A percentile compares a stretch with the other conserved stretches of the same genome.
These are phyloP conservation scores for Drosophila austrosaltans DNA, from an alignment of 2,888 invertebrate genomes.

Conservation along the genomic window DNA sequence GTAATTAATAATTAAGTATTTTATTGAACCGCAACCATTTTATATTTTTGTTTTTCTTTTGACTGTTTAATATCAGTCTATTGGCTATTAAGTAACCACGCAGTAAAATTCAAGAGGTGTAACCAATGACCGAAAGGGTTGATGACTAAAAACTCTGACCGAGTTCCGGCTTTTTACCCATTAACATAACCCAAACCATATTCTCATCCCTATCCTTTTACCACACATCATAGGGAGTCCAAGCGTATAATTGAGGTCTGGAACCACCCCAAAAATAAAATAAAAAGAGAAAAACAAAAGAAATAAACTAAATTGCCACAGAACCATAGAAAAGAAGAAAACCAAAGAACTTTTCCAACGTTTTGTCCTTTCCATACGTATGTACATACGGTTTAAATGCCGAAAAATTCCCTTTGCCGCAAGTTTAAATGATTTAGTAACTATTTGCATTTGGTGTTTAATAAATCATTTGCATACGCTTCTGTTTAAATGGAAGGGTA, in stretches of 20 bases:
- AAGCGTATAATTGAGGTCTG: conserved; percentile 69
- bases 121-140: conserved; percentile 68
- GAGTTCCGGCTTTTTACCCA: conserved; percentile 49
- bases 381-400: conserved; percentile 31
- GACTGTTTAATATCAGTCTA: conserved; percentile 7
- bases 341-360: conserved; percentile 27
- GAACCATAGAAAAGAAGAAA: conserved; percentile 15
- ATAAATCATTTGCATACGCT: conserved; percentile 65
- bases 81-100: conserved; percentile 20
- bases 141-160: conserved; percentile 66
- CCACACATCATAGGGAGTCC: conserved; percentile 40
- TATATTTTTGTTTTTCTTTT: conserved; percentile 5
- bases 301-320: conserved; percentile 46
- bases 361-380: conserved; percentile 50
- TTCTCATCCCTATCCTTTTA: no score
- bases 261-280: conserved; percentile 24
- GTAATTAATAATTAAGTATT: conserved; percentile 50
- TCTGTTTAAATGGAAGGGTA: conserved; percentile 42
- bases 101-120: conserved; percentile 61
- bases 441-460: conserved; percentile 74
- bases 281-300: conserved; percentile 36
- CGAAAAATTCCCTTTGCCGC: conserved; percentile 43
- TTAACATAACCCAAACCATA: no score
- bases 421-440: conserved; percentile 58
- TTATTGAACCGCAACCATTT: conserved; percentile 57